Percentiles rank a stretch among this genome's conserved stretches.
These are phyloP conservation scores for Thalpophila matura DNA, from an alignment of 2,888 invertebrate species.

Conservation along the genomic window DNA sequence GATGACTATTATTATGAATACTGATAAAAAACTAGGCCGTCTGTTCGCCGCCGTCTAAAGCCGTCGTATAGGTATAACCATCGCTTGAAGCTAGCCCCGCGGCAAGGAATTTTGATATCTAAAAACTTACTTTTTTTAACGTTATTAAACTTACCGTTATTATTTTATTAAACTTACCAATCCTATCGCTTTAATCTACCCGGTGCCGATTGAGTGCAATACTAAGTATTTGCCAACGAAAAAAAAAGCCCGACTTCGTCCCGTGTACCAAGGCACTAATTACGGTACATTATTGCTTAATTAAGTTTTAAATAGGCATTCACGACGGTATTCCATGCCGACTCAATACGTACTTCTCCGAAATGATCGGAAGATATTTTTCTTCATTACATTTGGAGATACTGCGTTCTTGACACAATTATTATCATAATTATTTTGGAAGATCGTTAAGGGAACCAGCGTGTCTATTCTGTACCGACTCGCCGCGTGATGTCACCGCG, in stretches of 20 bases:
- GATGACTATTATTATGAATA: too few relatives aligned
- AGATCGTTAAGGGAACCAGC: neutral
- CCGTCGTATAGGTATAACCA: neutral
- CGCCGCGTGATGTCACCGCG: too few relatives aligned
- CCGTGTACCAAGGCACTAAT: slow-evolving; percentile 25
- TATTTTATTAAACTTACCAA: slow-evolving; percentile 18
- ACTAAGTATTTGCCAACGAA: slow-evolving; percentile 3
- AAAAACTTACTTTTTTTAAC: slow-evolving; percentile 3
- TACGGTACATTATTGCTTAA: slow-evolving; percentile 60
- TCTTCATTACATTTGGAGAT: slow-evolving; percentile 39
- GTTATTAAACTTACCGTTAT: slow-evolving; percentile 19
- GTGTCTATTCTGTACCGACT: too few relatives aligned
- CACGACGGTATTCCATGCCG: slow-evolving; percentile 30
- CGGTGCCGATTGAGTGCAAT: slow-evolving; percentile 15
- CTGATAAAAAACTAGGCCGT: neutral
- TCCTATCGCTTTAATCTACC: slow-evolving; percentile 25
- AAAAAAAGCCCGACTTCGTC: slow-evolving; percentile 20
- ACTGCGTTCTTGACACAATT: slow-evolving; percentile 27
- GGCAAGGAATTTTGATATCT: neutral
- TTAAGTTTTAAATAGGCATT: slow-evolving; percentile 57
- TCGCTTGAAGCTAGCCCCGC: neutral
- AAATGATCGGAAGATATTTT: slow-evolving; percentile 38
- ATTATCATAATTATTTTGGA: slow-evolving; percentile 29
- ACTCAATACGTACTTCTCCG: slow-evolving; percentile 45
- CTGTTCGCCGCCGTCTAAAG: neutral